A percentile compares a stretch with the other conserved stretches of the same genome.
Conservation (phyloP, 2,888 invertebrate species). For the Drosophila incognita region DNA sequence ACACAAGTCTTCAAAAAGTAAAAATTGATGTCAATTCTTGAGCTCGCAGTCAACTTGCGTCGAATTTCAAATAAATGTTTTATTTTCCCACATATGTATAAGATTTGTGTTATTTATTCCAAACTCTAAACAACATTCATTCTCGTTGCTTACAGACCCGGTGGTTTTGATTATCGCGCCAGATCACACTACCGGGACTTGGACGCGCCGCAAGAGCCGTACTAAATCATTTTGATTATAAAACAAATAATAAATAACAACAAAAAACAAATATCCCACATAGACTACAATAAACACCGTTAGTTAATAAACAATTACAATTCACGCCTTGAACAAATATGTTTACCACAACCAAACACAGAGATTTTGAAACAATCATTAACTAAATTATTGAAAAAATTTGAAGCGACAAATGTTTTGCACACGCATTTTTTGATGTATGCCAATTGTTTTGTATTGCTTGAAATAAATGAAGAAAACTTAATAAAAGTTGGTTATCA, state of each 20-base stretch:
- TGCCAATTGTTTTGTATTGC: slow-evolving; percentile 43
- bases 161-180: slow-evolving; percentile 92
- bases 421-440: slow-evolving; percentile 10
- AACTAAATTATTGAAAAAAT: slow-evolving; percentile 23
- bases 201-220: slow-evolving; percentile 95
- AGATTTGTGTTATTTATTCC: slow-evolving; percentile 52
- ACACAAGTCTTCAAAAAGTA: slow-evolving; percentile 12
- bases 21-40: background rate
- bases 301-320: slow-evolving; percentile 20
- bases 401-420: slow-evolving; percentile 11
- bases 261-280: background rate
- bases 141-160: slow-evolving; percentile 89
- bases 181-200: slow-evolving; percentile 96
- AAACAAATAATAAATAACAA: background rate
- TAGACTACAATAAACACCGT: slow-evolving; percentile 34
- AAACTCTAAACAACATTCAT: slow-evolving; percentile 63
- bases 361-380: slow-evolving; percentile 6
- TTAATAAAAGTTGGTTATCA: slow-evolving; percentile 47
- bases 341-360: slow-evolving; percentile 9
- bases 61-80: slow-evolving; percentile 53
- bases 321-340: slow-evolving; percentile 30
- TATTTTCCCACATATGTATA: slow-evolving; percentile 44
- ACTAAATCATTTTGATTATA: slow-evolving; percentile 45
- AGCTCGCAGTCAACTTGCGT: slow-evolving; percentile 15
- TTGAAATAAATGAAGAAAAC: slow-evolving; percentile 20